Base-by-base conservation (phyloP, 2,888 invertebrate genomes). In the Eurois occulta region DNA sequence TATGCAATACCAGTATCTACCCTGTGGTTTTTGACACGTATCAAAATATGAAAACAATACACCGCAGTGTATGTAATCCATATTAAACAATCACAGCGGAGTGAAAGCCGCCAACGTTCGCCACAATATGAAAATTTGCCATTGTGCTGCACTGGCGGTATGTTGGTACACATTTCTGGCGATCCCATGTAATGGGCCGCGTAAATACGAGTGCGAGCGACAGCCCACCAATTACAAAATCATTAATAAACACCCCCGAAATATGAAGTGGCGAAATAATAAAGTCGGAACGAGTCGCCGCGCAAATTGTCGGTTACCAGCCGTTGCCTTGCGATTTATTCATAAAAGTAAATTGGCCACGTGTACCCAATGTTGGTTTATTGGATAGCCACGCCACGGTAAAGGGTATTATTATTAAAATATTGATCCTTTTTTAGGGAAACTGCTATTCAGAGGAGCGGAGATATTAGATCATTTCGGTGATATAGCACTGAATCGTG, bases 191-290 rank as follows among this genome's bases (percentile, higher is more conserved):
- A 94, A 94, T 93, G 90, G 91, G 87, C 86, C 90, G 89, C 89
- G 90, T 90, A 90, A 92, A 92, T 91, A 91, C 89, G 90, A 91
- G 89, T 94, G 94, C 90, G 88, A 88, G 85, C 91, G 94, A 93
- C 95, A 93, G 92, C 90, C 88, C 85, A 87, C 91, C 94, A 94
- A 95, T 95, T 94, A 95, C 92, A 93, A 93, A 94, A 94, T 94
- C 94, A 95, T 95, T 95, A 94, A 95, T 95, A 94, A 93, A 93
- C 92, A 91, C 90, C 93, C 93, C 83, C 87, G 92, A 94, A 90
- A 94, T 94, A 94, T 94, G 94, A 94, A 94, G 94, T 94, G 94
- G 92, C 87, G 90, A 93, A 93, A 92, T 93, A 92, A 94, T 93
- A 91, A 91, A 90, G 89, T 87, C 78, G 87, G 88, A 90, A 89